These are phyloP conservation scores for Phainopepla nitens DNA, from an alignment of 2,113 vertebrate genomes.

Conservation along the genomic window DNA sequence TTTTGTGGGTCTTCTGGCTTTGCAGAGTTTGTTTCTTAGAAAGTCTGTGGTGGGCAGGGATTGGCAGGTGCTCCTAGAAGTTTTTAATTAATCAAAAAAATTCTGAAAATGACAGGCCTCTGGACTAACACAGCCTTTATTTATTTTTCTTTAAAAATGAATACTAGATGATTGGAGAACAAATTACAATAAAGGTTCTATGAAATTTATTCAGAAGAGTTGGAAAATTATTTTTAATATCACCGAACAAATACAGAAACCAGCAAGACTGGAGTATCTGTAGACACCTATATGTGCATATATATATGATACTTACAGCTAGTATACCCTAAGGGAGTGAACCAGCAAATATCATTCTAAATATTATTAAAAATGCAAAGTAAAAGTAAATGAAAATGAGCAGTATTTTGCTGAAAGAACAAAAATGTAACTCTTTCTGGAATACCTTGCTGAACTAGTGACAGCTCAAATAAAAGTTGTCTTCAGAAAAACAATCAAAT, in stretches of 20 bases:
- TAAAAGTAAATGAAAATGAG: not conserved
- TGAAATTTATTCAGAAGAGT: not conserved
- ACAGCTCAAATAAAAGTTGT: not conserved
- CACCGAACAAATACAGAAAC: not conserved
- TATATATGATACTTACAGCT: not conserved
- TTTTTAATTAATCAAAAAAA: not conserved
- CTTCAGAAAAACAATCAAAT: not conserved
- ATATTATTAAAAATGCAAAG: not conserved
- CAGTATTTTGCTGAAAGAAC: not conserved
- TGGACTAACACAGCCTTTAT: not conserved
- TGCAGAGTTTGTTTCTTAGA: not conserved
- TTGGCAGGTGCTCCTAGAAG: not conserved
- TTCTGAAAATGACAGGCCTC: not conserved
- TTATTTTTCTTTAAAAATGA: not conserved
- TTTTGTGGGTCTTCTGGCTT: not conserved
- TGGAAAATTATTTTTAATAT: not conserved
- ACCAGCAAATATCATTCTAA: not conserved
- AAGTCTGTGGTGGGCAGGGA: not conserved
- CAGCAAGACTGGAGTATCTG: not conserved
- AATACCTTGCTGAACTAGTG: not conserved
- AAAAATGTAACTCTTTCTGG: not conserved
- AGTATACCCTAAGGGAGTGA: not conserved
- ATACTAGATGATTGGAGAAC: not conserved
- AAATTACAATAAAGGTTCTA: not conserved
- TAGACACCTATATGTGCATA: not conserved